Base-by-base conservation (phyloP, 2,888 invertebrate species). In the Spodoptera picta region DNA sequence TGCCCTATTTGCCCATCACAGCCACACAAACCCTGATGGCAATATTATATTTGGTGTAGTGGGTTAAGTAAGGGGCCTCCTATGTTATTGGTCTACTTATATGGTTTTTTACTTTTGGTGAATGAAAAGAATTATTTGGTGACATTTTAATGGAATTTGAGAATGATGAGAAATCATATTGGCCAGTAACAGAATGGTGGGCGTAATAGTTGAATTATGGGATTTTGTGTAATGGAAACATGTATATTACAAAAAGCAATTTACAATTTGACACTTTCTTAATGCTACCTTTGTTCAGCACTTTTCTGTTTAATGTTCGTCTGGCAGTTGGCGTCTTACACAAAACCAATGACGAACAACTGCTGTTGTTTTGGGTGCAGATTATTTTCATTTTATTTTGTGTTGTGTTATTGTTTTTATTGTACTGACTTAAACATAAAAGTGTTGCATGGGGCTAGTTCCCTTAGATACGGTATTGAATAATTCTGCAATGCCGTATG, bases 31-130 rank as follows among this genome's bases (percentile, higher is more conserved):
- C 69, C 75, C 65, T 69, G 65, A 49, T 6, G 60, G 79, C 77
- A 69, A 75, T 69, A 74, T 86, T 87, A 83, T 88, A 84, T 84
- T 83, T 89, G 93, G 93, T 92, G 92, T 93, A 93, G 93, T 79
- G 93, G 93, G 92, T 79, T 87, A 85, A 83, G 79, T 84, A 79
- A 84, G 88, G 89, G 88, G 86, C 85, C 83, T 82, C 79, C 84
- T 85, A 81, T 78, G 83, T 83, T 84, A 83, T 86, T 84, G 84
- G 83, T 83, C 77, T 82, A 77, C 75, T 79, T 73, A 75, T 80
- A 78, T 88, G 82, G 83, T 87, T 90, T 86, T 86, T 55, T 58
- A 23, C 63, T 62, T 53, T 54, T 68, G 53, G 44, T 52, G 24
- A 52, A 54, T 60, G 49, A 58, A 50, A 58, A 46, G 47, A n/a